Evolutionary conservation across 1,140 invertebrate genomes (phyloP).

Genomic region (Atta texana): DNA sequence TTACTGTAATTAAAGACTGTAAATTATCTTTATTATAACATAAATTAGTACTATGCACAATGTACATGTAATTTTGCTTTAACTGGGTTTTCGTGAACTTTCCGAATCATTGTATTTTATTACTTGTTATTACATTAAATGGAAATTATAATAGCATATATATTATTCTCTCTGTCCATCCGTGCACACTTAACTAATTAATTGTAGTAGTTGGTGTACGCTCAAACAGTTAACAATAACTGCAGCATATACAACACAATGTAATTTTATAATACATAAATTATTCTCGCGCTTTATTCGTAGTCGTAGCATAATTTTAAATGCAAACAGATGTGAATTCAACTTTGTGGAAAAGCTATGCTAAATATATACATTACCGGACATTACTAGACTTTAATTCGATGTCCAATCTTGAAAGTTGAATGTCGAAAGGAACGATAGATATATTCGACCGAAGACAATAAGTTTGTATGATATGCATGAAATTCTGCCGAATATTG

Average conservation of each 20-base stretch:
- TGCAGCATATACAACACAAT: not conserved
- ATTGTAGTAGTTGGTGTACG: not conserved
- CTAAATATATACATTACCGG: not conserved
- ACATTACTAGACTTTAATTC: slow-evolving; percentile 10
- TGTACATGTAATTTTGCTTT: slow-evolving; percentile 12
- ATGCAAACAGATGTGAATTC: not conserved
- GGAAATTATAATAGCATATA: not conserved
- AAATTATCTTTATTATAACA: slow-evolving; percentile 28
- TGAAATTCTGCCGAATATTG: slow-evolving; percentile 68
- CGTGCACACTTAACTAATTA: slow-evolving; percentile 15
- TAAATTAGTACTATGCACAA: slow-evolving; percentile 27
- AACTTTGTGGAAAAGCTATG: not conserved
- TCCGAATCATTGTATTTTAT: not conserved
- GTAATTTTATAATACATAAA: not conserved
- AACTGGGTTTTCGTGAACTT: not conserved
- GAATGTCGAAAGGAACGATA: slow-evolving; percentile 1
- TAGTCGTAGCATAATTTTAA: slow-evolving; percentile 5
- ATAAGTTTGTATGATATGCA: slow-evolving; percentile 46
- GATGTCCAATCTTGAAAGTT: slow-evolving; percentile 10
- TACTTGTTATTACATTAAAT: slow-evolving; percentile 30
- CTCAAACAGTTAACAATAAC: slow-evolving; percentile 1
- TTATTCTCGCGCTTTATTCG: not conserved
- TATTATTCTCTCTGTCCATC: not conserved
- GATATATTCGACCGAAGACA: slow-evolving; percentile 26
- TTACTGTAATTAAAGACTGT: slow-evolving; percentile 37